A percentile compares a stretch with the other conserved stretches of the same genome.
Evolutionary conservation across 2,113 vertebrate genomes (phyloP).

Genomic region (Aphyosemion australe): DNA sequence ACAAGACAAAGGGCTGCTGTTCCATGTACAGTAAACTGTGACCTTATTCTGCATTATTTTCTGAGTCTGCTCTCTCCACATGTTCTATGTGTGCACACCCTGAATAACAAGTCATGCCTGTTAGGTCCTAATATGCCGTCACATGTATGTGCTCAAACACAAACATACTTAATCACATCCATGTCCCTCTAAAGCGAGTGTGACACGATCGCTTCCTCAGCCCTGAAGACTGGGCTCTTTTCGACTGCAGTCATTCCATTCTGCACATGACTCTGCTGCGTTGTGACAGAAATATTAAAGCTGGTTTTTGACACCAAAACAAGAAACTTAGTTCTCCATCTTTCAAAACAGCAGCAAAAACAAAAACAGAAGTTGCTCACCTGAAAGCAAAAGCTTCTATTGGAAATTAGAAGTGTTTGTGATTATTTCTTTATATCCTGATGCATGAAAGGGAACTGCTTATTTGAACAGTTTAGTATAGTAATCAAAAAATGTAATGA

Average conservation of each 20-base stretch:
- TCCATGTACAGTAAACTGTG: not conserved
- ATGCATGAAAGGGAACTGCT: no score
- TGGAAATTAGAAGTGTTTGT: not conserved
- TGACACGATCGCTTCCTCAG: not conserved
- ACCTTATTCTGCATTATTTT: not conserved
- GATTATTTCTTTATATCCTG: not conserved
- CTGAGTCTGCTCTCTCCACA: no score
- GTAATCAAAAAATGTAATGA: no score
- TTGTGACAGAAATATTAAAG: not conserved
- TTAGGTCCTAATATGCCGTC: not conserved
- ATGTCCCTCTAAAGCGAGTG: not conserved
- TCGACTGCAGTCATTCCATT: not conserved
- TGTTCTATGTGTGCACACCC: not conserved
- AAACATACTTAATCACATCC: not conserved
- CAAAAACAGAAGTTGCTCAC: not conserved
- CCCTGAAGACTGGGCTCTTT: not conserved
- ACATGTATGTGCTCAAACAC: not conserved
- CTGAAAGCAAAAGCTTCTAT: not conserved
- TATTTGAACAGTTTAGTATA: no score
- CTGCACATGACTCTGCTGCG: not conserved
- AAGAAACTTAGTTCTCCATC: not conserved
- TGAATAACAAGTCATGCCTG: not conserved
- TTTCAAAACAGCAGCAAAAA: not conserved
- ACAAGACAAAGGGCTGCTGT: not conserved
- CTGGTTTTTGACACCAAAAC: not conserved